Evolutionary conservation across 2,888 invertebrate genomes (phyloP).

Genomic region (Microplitis deprimator): DNA sequence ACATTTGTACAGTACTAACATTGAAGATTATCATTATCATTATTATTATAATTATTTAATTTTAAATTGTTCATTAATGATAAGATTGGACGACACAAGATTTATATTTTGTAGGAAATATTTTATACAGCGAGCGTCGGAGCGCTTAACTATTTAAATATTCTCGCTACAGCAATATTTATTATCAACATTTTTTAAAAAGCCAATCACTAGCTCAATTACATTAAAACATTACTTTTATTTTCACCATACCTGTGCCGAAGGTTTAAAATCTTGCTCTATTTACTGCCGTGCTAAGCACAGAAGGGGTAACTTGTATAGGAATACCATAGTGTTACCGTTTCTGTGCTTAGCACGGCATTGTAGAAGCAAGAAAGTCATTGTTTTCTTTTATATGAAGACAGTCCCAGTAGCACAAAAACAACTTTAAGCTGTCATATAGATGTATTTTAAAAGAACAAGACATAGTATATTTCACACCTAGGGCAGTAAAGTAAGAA

Average conservation of each 20-base stretch:
- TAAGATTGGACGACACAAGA: not conserved
- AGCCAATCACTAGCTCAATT: not conserved
- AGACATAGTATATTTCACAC: too few relatives aligned
- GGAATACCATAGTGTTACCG: too few relatives aligned
- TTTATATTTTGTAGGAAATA: not conserved
- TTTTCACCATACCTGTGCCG: not conserved
- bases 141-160: not conserved
- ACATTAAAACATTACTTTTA: not conserved
- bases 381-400: too few relatives aligned
- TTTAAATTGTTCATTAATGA: not conserved
- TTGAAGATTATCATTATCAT: conserved; percentile 6
- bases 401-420: too few relatives aligned
- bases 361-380: too few relatives aligned
- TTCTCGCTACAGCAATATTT: not conserved
- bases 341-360: too few relatives aligned
- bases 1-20: conserved; percentile 40
- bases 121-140: not conserved
- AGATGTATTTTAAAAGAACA: too few relatives aligned
- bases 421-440: too few relatives aligned
- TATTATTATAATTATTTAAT: not conserved
- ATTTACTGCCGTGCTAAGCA: too few relatives aligned
- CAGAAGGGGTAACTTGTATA: too few relatives aligned
- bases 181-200: not conserved
- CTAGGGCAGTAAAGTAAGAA: too few relatives aligned
- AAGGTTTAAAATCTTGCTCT: too few relatives aligned